These are phyloP conservation scores for Anarhynchus alexandrinus DNA, from an alignment of 2,113 vertebrate species.

Conservation along the genomic window DNA sequence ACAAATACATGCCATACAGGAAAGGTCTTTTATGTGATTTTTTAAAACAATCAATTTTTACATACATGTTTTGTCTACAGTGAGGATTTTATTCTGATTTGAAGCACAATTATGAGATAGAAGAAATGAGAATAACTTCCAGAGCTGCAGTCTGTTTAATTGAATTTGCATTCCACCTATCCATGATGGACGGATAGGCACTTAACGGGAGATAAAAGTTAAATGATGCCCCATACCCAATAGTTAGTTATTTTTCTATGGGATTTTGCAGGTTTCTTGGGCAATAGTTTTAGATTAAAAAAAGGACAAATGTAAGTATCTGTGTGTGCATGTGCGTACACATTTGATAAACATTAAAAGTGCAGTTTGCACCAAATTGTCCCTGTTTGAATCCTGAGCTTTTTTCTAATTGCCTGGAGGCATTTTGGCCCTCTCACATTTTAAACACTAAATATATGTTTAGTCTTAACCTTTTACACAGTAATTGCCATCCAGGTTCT, in stretches of 20 bases:
- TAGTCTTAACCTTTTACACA: not conserved
- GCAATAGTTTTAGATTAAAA: not conserved
- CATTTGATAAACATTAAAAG: not conserved
- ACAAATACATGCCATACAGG: not conserved
- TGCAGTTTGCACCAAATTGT: not conserved
- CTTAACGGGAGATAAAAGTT: constrained; percentile 18
- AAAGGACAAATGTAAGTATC: not conserved
- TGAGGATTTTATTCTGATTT: not conserved
- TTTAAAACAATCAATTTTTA: not conserved
- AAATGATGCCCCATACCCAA: not conserved
- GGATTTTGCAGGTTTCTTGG: not conserved
- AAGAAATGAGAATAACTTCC: not conserved
- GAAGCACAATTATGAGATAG: not conserved
- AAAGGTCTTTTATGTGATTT: not conserved
- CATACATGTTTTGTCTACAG: not conserved
- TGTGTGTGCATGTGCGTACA: not conserved
- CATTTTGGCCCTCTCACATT: not conserved
- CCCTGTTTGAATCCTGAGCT: not conserved
- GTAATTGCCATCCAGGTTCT: not conserved
- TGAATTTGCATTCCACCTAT: constrained; percentile 40
- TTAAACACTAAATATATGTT: not conserved
- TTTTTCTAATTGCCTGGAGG: not conserved
- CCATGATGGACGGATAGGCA: not conserved
- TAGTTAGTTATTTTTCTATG: not conserved
- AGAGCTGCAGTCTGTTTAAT: constrained; percentile 33